Evolutionary conservation across 2,797 vertebrate species (phyloP), one percentile per base, ranked within the genome.

Genomic region (Notolabrus celidotus): DNA sequence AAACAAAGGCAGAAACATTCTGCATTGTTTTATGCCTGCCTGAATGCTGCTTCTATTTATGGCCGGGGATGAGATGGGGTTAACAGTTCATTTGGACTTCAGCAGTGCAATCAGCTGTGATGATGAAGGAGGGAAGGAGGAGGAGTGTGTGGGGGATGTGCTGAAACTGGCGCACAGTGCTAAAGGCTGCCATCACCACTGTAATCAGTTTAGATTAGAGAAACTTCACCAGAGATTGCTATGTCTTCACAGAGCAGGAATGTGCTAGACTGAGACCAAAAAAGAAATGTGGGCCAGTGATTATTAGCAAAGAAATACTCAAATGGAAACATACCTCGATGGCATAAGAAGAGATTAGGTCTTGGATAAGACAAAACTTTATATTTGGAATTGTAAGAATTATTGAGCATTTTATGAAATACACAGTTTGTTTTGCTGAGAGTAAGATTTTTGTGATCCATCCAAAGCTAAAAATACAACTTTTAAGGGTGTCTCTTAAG

Each of bases 101-200:
- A 75, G 83, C 74, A 50, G 80, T 56, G 80, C 84, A 88, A 87
- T 93, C 89, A 89, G 83, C 86, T 87, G 89, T 85, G 83, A 88
- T 80, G 84, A 87, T 73, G 54, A 72, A 47, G 39, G 63, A 71
- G 47, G 52, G 41, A 51, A 63, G 57, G 39, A 29, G 38, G 34
- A 66, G 60, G 60, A 63, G 78, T 59, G 77, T 64, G 59, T 52
- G 71, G 64, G 77, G 82, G 80, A 43, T 73, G 74, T 62, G 67
- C 67, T 74, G 74, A 71, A 79, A 82, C 62, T 84, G 75, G 71
- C 71, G 71, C 78, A 52, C 79, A 76, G 75, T 5, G 39, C 60
- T 76, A 71, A 83, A 75, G 19, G 53, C 75, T 87, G 76, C 65
- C 64, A 78, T 83, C 79, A 49, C 61, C 73, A 56, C 74, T 84